phyloP scores from a whole-genome alignment of 2,888 invertebrate species.

The Plemyria rubiginata region DNA sequence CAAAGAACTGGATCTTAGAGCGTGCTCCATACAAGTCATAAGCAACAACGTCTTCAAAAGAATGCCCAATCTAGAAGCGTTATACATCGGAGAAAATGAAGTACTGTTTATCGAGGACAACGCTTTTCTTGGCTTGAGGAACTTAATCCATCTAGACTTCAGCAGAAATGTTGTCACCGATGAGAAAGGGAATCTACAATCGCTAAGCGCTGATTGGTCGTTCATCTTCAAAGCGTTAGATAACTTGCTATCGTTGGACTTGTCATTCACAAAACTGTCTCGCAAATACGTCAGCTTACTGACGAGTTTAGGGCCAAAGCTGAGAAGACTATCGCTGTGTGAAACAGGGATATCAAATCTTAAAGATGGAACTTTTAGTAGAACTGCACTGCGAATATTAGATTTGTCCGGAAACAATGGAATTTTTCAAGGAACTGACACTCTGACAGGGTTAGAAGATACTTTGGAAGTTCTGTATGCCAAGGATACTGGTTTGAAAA shows the following conservation, averaged over 20 bases:
- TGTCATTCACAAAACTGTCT: constrained; percentile 60
- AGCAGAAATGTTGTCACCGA: constrained; percentile 68
- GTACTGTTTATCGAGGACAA: constrained; percentile 67
- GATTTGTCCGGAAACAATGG: constrained; percentile 84
- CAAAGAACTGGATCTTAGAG: constrained; percentile 83
- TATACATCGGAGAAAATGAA: constrained; percentile 83
- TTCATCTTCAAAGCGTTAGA: constrained; percentile 47
- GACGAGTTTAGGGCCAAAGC: constrained; percentile 45
- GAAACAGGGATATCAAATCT: constrained; percentile 69
- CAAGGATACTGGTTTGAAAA: constrained; percentile 66
- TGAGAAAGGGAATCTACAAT: constrained; percentile 39
- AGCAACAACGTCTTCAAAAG: constrained; percentile 69
- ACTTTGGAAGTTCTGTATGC: constrained; percentile 76
- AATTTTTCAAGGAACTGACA: constrained; percentile 55
- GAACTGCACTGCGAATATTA: constrained; percentile 70
- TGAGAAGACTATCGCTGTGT: constrained; percentile 71
- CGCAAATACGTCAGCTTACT: constrained; percentile 50
- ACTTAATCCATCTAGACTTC: constrained; percentile 80
- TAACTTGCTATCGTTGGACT: constrained; percentile 60
- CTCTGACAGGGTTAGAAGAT: constrained; percentile 70
- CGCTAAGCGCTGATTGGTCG: constrained; percentile 45
- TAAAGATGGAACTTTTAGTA: constrained; percentile 63
- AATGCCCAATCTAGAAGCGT: constrained; percentile 70
- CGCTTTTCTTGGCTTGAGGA: constrained; percentile 67
- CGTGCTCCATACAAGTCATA: constrained; percentile 80